Evolutionary conservation across 2,113 vertebrate genomes (phyloP), one percentile per base, ranked within the genome.

Genomic region (Mastomys coucha): DNA sequence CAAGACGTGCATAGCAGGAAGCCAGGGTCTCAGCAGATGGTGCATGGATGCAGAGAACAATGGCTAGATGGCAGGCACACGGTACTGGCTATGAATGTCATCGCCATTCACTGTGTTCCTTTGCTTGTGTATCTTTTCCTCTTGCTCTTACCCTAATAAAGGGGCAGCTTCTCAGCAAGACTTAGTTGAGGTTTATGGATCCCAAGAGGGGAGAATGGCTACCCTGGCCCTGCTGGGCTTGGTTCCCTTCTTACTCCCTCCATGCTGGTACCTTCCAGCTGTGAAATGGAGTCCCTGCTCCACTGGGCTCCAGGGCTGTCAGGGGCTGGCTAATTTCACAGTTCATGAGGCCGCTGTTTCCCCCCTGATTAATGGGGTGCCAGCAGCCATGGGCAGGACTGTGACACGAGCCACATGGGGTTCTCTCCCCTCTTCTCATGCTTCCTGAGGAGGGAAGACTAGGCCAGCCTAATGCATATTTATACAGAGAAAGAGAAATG

Each of bases 281-380:
- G 90, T 93, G 97, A 97, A 97, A 97, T 93, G 70, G 95, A 94
- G 95, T 94, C 76, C 56, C 56, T 96, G 96, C 96, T 92, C 49
- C 2, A 73, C 31, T 86, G 45, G 73, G 80, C 63, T 97, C 93
- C 58, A 63, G 91, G 91, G 92, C 94, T 88, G 82, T 89, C 95
- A 96, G 58, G 86, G 92, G 97, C n/a, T 77, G 97, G 89, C 91
- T 97, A 98, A 97, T 98, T 98, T 98, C 97, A 98, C 97, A 96
- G 95, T 97, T 96, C 94, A 89, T 0, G 0, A 96, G 63, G 65
- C 85, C 94, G 63, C 76, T 49, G 39, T 65, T 94, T 72, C 90
- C 95, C 94, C 94, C 67, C 72, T 91, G 93, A 97, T 98, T 85
- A 97, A 97, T 89, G 86, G 95, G 95, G 94, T 91, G 56, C 91